Evolutionary conservation across 2,797 vertebrate species (phyloP).

Genomic region (Neosilurus mollespiculum): DNA sequence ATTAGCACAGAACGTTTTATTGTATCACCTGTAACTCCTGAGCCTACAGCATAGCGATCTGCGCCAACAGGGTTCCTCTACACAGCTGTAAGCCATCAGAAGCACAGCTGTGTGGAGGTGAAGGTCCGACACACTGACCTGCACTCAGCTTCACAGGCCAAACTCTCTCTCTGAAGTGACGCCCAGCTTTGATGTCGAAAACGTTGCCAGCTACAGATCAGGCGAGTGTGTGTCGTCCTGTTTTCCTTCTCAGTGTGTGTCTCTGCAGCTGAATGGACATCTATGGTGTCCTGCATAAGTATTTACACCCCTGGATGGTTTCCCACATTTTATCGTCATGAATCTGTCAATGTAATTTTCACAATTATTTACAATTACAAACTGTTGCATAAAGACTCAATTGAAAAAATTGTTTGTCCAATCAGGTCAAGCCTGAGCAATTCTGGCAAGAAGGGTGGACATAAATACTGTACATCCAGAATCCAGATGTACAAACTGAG

Average conservation of each 20-base stretch:
- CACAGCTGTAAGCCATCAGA: slow-evolving; percentile 28
- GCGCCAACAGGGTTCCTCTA: neutral
- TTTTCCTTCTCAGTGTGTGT: neutral
- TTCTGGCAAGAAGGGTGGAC: neutral
- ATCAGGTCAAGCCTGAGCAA: neutral
- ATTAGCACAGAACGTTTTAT: neutral
- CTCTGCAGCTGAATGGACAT: neutral
- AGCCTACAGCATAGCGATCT: neutral
- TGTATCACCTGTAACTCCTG: neutral
- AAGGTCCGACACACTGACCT: slow-evolving; percentile 50
- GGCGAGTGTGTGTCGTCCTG: slow-evolving; percentile 25
- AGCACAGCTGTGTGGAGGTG: slow-evolving; percentile 26
- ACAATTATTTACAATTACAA: neutral
- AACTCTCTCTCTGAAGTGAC: slow-evolving; percentile 54
- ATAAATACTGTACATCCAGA: neutral
- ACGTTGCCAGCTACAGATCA: slow-evolving; percentile 55
- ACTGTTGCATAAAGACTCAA: neutral
- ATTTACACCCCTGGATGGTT: neutral
- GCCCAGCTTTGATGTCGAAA: slow-evolving; percentile 69
- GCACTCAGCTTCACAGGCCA: slow-evolving; percentile 58
- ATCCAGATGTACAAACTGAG: neutral
- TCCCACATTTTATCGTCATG: neutral
- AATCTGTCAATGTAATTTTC: neutral
- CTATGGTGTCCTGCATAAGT: neutral
- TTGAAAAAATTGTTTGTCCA: neutral